Evolutionary conservation across 2,888 invertebrate genomes (phyloP).

Genomic region (Mythimna pallens): DNA sequence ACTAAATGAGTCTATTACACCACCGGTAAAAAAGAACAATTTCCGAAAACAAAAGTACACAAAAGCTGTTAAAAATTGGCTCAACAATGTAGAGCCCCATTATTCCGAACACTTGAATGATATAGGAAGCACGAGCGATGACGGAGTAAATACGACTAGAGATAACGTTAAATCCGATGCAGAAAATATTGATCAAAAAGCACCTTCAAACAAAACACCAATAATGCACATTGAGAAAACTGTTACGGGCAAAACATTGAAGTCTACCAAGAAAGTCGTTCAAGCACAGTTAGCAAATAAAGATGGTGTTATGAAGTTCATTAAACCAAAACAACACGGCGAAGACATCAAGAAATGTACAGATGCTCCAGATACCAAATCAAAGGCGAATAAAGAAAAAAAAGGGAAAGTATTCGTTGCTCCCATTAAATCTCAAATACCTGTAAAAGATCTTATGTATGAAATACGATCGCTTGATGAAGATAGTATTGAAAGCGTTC

Average conservation of each 20-base stretch:
- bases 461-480: conserved; percentile 68
- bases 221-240: conserved; percentile 18
- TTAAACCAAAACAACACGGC: conserved; percentile 70
- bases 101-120: conserved; percentile 50
- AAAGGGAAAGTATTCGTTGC: conserved; percentile 79
- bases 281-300: conserved; percentile 83
- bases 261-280: conserved; percentile 70
- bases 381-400: conserved; percentile 63
- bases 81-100: conserved; percentile 69
- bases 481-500: conserved; percentile 51
- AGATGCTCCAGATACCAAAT: conserved; percentile 8
- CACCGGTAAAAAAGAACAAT: conserved; percentile 46
- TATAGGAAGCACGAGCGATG: conserved; percentile 9
- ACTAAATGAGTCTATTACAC: not conserved
- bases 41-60: conserved; percentile 78
- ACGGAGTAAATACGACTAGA: not conserved
- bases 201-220: not conserved
- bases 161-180: not conserved
- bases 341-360: conserved; percentile 2
- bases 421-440: conserved; percentile 80
- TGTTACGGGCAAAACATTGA: conserved; percentile 44
- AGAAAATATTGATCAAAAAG: conserved; percentile 17
- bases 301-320: conserved; percentile 83
- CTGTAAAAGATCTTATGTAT: conserved; percentile 75
- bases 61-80: conserved; percentile 81